Conservation (phyloP, 2,113 vertebrate species). For the Nanger granti region DNA sequence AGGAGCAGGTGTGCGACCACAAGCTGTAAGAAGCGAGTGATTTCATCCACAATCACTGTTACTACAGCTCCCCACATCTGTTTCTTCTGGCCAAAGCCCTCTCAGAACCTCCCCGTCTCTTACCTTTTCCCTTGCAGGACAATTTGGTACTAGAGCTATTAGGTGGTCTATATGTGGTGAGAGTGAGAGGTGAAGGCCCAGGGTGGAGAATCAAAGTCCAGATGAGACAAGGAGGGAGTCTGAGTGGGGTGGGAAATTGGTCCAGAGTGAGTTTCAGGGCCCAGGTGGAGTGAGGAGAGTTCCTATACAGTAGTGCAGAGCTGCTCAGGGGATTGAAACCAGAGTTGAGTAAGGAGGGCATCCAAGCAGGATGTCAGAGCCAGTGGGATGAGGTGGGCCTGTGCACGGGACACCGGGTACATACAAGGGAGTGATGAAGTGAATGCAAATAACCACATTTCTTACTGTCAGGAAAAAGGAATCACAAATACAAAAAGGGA, state of each 20-base stretch:
- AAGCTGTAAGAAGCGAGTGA: not conserved
- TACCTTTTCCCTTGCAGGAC: not conserved
- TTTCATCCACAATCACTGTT: not conserved
- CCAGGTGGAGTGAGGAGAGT: fast-evolving
- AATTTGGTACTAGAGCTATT: not conserved
- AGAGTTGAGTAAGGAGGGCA: not conserved
- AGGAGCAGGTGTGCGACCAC: not conserved
- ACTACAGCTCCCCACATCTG: not conserved
- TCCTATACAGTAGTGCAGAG: not conserved
- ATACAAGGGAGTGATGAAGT: not conserved
- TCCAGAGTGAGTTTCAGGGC: not conserved
- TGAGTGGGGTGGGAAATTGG: not conserved
- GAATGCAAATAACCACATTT: not conserved
- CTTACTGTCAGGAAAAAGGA: not conserved
- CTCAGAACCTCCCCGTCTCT: not conserved
- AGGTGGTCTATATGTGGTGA: not conserved
- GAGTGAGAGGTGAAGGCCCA: not conserved
- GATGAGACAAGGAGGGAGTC: not conserved
- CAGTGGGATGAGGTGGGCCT: not conserved
- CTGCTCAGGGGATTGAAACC: not conserved
- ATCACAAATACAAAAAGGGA: not conserved
- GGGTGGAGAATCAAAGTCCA: not conserved
- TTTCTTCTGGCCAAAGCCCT: not conserved
- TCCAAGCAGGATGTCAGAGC: not conserved
- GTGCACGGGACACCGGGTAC: not conserved